phyloP scores from a whole-genome alignment of 2,797 vertebrate genomes.

The Etheostoma nigrum region DNA sequence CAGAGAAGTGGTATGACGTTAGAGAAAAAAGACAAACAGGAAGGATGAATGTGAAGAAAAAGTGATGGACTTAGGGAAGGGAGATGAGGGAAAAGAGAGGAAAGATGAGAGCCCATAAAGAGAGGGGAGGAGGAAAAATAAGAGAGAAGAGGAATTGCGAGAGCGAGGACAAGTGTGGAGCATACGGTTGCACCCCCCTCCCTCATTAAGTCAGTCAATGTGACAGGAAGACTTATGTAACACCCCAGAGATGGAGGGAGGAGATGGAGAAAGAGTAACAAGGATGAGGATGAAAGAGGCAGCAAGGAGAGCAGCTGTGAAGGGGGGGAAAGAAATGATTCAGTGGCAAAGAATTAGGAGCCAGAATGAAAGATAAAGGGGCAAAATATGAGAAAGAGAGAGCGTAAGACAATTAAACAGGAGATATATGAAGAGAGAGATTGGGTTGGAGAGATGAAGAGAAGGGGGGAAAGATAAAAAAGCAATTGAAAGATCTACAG shows the following conservation, averaged over 20 bases:
- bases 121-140: constrained; percentile 40
- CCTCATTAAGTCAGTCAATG: constrained; percentile 88
- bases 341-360: constrained; percentile 48
- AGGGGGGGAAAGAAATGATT: constrained; percentile 37
- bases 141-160: constrained; percentile 32
- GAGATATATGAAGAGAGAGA: constrained; percentile 51
- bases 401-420: constrained; percentile 63
- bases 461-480: constrained; percentile 55
- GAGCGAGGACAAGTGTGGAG: constrained; percentile 65
- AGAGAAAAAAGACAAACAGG: constrained; percentile 12
- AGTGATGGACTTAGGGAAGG: background rate
- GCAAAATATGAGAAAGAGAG: constrained; percentile 48
- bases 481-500: constrained; percentile 73
- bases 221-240: constrained; percentile 85
- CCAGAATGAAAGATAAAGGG: constrained; percentile 51
- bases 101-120: constrained; percentile 36
- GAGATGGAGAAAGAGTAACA: constrained; percentile 77
- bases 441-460: constrained; percentile 49
- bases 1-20: background rate
- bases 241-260: constrained; percentile 84
- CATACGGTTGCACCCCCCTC: constrained; percentile 68
- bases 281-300: constrained; percentile 72
- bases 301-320: constrained; percentile 65
- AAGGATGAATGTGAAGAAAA: constrained; percentile 17
- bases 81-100: constrained; percentile 11